Base-by-base conservation (phyloP, 2,888 invertebrate species). In the Therioaphis trifolii region DNA sequence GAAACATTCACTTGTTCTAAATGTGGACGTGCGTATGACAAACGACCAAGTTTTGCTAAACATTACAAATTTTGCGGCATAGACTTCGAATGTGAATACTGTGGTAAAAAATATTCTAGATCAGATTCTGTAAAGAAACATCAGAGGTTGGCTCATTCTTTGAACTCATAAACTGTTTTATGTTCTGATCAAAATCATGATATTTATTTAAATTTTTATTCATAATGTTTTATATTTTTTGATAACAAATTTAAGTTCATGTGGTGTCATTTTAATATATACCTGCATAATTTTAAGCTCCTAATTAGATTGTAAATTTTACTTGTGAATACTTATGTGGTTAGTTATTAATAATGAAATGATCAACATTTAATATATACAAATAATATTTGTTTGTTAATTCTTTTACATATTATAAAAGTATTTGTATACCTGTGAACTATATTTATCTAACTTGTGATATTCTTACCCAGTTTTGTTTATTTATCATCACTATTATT, bases 71-170 rank as follows among this genome's bases (percentile, higher is more conserved):
- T 87, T 84, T 89, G 89, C 84, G 89, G 89, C n/a, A 87, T 89
- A 85, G 89, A 89, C 76, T 89, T 88, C 86, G 86, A 86, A n/a
- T 90, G 90, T 85, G 86, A 87, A 5, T 85, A 88, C 58, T 90
- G 90, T 85, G 86, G 87, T 63, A 89, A 87, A 71, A 74, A 69
- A 27, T 88, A 88, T 85, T 86, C 86, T 40, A 85, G 86, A 68
- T 86, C 85, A 72, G 85, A 86, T 74, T 88, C 87, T 69, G 86
- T 89, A 27, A 87, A 86, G 68, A 87, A 89, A 40, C 89, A 89
- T 84, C 87, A 88, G 82, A 61, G 63, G 24, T 18, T 82, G 72
- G 72, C 82, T 35, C 82, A 82, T 74, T 72, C 72, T 27, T 9
- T 74, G 66, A 49, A 66, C 49, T 63, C 63, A 0, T 80, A 71